Percentiles rank a stretch among this genome's conserved stretches.
Conservation (phyloP, 1,140 invertebrate species). For the Temnothorax nylanderi region DNA sequence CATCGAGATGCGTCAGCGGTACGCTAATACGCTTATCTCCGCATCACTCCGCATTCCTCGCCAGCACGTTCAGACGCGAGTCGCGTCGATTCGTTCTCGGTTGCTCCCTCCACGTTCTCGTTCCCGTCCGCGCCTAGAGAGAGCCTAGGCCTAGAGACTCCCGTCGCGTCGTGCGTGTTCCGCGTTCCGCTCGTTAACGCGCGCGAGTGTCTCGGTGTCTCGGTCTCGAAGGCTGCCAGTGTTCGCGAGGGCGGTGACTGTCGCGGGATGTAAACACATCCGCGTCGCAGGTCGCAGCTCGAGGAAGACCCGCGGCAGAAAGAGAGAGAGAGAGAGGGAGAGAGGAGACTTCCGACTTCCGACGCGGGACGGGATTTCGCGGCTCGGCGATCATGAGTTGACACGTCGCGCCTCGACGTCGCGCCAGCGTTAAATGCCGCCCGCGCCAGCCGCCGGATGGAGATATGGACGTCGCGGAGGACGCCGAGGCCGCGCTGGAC, state of each 20-base stretch:
- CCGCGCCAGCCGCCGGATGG: constrained; percentile 74
- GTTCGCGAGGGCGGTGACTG: neutral
- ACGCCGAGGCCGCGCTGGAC: constrained; percentile 82
- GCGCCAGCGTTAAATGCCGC: constrained; percentile 74
- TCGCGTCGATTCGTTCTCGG: neutral
- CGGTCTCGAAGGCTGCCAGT: neutral
- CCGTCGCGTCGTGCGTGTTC: no score
- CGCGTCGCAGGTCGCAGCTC: neutral
- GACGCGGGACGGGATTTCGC: neutral
- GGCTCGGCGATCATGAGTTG: constrained; percentile 29
- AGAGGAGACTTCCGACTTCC: neutral
- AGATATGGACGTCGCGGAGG: constrained; percentile 80
- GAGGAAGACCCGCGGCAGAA: neutral
- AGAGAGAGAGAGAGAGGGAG: no score
- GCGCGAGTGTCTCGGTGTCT: neutral
- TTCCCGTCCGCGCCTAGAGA: neutral
- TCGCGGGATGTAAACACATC: constrained; percentile 16
- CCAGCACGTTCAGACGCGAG: no score
- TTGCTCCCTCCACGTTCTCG: neutral
- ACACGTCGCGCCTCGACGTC: constrained; percentile 14
- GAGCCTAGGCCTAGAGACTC: neutral
- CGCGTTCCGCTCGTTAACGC: neutral
- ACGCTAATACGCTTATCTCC: neutral
- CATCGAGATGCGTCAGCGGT: constrained; percentile 25
- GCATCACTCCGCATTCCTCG: no score